These are phyloP conservation scores for Glareola pratincola DNA, from an alignment of 2,113 vertebrate species.

Conservation along the genomic window DNA sequence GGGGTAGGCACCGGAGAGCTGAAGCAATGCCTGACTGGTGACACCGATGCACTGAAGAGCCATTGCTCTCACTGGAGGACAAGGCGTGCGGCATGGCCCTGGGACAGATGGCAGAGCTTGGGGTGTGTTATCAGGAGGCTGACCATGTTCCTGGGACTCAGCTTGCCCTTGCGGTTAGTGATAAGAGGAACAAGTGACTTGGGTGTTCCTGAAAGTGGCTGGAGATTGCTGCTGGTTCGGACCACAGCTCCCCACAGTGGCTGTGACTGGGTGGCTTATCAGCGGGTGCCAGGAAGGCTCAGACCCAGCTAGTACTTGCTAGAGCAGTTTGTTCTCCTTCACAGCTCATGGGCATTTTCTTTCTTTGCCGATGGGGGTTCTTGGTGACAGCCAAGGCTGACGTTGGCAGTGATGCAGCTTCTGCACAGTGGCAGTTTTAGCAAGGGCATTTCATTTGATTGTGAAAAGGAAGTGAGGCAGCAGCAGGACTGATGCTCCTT, in stretches of 20 bases:
- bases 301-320: not conserved
- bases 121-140: not conserved
- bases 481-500: not conserved
- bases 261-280: not conserved
- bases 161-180: not conserved
- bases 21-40: not conserved
- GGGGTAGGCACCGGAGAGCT: not conserved
- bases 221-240: not conserved
- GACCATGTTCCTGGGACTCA: not conserved
- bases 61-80: not conserved
- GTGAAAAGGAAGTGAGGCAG: fast-evolving
- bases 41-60: not conserved
- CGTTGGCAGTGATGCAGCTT: not conserved
- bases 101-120: not conserved
- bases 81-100: not conserved
- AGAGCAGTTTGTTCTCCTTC: not conserved
- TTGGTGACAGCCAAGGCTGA: not conserved
- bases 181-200: not conserved
- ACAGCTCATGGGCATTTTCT: not conserved
- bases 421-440: not conserved
- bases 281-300: not conserved
- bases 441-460: not conserved
- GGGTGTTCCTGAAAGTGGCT: not conserved
- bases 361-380: not conserved
- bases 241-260: not conserved